Conservation (phyloP, 1,140 invertebrate genomes). For the Eriocheir sinensis region DNA sequence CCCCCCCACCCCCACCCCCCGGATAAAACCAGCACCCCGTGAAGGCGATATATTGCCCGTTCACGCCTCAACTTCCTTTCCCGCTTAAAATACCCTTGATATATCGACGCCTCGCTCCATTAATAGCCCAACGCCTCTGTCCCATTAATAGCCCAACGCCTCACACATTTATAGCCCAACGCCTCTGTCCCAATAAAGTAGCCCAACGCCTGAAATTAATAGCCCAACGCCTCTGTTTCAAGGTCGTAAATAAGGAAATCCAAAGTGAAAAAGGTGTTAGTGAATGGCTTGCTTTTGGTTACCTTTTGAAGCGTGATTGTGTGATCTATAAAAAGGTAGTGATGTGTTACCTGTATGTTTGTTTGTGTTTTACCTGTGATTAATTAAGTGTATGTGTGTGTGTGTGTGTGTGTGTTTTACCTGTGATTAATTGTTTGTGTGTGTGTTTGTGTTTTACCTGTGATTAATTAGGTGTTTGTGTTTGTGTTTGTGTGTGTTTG, state of each 20-base stretch:
- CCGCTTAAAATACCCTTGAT: no score
- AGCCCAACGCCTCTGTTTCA: background rate
- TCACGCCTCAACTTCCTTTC: no score
- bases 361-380: background rate
- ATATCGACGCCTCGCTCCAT: background rate
- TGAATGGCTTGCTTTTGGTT: background rate
- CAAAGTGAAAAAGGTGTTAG: background rate
- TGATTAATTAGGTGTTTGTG: no score
- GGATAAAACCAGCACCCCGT: background rate
- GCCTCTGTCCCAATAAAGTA: background rate
- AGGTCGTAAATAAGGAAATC: background rate
- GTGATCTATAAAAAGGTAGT: no score
- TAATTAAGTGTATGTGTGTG: background rate
- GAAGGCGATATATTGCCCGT: conserved; percentile 1
- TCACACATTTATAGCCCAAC: no score
- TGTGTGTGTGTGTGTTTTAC: background rate
- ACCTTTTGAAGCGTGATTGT: no score
- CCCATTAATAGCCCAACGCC: background rate
- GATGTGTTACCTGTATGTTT: background rate
- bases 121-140: background rate
- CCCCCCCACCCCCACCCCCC: background rate
- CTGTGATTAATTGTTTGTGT: no score
- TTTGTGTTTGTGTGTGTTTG: no score
- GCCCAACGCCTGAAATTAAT: background rate
- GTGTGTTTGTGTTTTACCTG: no score